Evolutionary conservation across 1,140 invertebrate species (phyloP).

Genomic region (Panonychus citri): DNA sequence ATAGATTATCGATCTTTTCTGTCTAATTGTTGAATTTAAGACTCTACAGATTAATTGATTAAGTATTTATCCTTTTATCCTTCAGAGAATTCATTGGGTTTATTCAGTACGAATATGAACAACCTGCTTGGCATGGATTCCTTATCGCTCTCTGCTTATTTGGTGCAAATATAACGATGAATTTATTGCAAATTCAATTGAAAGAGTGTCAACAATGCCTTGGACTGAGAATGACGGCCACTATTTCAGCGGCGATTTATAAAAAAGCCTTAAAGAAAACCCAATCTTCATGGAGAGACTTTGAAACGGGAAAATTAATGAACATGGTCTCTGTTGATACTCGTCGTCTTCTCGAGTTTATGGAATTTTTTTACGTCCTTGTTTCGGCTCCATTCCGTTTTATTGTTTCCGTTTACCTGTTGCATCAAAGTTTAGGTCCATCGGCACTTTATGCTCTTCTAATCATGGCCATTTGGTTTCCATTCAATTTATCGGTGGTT

Average conservation of each 20-base stretch:
- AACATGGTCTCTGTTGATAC: slow-evolving; percentile 32
- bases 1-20: no score
- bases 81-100: background rate
- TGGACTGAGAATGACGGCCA: slow-evolving; percentile 20
- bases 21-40: no score
- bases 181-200: slow-evolving; percentile 19
- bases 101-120: background rate
- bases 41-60: no score
- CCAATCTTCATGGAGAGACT: slow-evolving; percentile 23
- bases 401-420: slow-evolving; percentile 21
- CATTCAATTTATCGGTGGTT: slow-evolving; percentile 25
- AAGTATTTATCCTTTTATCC: background rate
- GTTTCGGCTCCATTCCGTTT: slow-evolving; percentile 23
- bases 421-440: slow-evolving; percentile 33
- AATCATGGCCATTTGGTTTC: slow-evolving; percentile 48
- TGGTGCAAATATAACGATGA: background rate
- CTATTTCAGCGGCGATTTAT: slow-evolving; percentile 21
- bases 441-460: slow-evolving; percentile 68
- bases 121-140: slow-evolving; percentile 1
- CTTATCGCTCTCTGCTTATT: background rate
- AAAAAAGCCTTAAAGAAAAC: slow-evolving; percentile 22
- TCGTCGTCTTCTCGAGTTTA: slow-evolving; percentile 14
- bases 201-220: slow-evolving; percentile 28
- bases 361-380: slow-evolving; percentile 14
- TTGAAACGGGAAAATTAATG: slow-evolving; percentile 27